A percentile compares a stretch with the other conserved stretches of the same genome.
Evolutionary conservation across 1,140 invertebrate species (phyloP).

Genomic region (Conus ventricosus): DNA sequence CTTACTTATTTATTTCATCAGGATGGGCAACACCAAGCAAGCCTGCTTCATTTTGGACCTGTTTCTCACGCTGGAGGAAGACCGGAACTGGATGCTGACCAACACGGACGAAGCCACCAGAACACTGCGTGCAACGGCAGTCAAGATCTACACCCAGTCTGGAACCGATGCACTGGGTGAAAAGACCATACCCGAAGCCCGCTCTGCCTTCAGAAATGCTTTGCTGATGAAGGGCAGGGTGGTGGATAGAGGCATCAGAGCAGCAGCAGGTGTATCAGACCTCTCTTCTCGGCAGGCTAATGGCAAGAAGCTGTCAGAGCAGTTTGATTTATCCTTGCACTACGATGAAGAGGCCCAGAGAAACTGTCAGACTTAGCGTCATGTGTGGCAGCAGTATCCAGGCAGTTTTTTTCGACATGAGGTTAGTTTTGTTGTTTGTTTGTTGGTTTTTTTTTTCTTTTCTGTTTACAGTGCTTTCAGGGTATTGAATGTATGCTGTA

Average conservation of each 20-base stretch:
- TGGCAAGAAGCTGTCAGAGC: background rate
- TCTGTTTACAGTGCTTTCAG: background rate
- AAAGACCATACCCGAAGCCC: background rate
- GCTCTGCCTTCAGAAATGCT: background rate
- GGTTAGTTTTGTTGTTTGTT: background rate
- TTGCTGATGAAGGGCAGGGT: background rate
- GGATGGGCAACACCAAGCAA: background rate
- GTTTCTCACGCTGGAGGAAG: background rate
- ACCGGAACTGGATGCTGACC: background rate
- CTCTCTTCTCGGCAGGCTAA: background rate
- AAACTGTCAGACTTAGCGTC: background rate
- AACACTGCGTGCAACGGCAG: background rate
- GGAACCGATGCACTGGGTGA: background rate
- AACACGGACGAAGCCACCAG: background rate
- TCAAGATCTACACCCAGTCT: background rate
- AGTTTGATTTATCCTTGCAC: background rate
- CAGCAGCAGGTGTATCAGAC: background rate
- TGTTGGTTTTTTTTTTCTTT: background rate
- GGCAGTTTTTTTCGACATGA: background rate
- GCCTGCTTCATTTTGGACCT: constrained; percentile 4
- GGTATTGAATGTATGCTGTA: no score
- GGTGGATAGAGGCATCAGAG: background rate
- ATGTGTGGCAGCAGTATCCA: background rate
- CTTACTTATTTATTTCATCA: background rate
- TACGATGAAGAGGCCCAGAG: background rate